Evolutionary conservation across 2,113 vertebrate species (phyloP).

Genomic region (Hydropotes inermis): DNA sequence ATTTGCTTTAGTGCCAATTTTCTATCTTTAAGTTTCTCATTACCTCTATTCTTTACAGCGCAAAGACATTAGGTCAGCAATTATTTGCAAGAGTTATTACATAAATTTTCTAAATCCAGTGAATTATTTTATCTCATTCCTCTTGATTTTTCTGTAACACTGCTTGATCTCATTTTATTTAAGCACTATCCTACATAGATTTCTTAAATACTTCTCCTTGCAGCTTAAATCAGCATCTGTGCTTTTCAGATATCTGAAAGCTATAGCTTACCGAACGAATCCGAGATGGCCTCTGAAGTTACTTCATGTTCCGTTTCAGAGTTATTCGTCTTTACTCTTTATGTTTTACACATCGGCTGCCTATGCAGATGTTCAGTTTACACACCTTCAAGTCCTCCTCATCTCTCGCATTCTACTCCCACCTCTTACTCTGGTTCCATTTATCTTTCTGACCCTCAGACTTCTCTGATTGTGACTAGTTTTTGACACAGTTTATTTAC

Average conservation of each 20-base stretch:
- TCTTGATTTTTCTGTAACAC: background rate
- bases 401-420: background rate
- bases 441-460: background rate
- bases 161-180: background rate
- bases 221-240: background rate
- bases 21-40: no score
- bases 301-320: background rate
- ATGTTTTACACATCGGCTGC: accelerated
- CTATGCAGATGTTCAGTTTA: background rate
- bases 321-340: background rate
- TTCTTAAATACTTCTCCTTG: background rate
- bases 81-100: background rate
- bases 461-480: background rate
- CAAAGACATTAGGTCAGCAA: background rate
- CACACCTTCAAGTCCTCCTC: background rate
- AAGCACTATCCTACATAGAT: accelerated
- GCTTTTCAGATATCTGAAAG: background rate
- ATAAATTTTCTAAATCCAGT: background rate
- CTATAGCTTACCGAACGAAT: background rate
- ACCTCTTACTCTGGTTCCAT: background rate
- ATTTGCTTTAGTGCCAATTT: background rate
- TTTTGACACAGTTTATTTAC: background rate
- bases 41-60: background rate
- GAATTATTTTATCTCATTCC: background rate
- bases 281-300: background rate